phyloP scores from a whole-genome alignment of 1,140 invertebrate species.

The Diachasmimorpha longicaudata region DNA sequence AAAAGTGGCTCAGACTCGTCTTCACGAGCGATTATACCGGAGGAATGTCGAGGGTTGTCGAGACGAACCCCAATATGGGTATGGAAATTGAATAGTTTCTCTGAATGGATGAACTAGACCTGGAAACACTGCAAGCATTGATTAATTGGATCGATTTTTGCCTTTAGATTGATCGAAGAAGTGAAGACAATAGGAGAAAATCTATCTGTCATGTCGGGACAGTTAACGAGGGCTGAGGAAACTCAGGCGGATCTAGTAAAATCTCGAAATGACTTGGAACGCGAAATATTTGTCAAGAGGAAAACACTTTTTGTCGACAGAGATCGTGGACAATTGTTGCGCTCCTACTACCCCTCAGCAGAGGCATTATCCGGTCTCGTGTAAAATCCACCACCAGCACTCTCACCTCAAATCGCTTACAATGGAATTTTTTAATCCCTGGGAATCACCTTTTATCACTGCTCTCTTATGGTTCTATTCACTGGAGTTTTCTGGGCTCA shows the following conservation, averaged over 20 bases:
- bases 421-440: conserved; percentile 31
- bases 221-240: conserved; percentile 68
- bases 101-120: neutral
- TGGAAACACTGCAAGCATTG: neutral
- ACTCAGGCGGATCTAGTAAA: conserved; percentile 67
- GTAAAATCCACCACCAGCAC: conserved; percentile 26
- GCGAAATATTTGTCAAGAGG: conserved; percentile 74
- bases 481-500: neutral
- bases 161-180: conserved; percentile 71
- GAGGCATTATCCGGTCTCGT: conserved; percentile 67
- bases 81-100: conserved; percentile 19
- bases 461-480: conserved; percentile 18
- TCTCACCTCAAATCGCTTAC: neutral
- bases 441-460: conserved; percentile 23
- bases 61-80: conserved; percentile 72
- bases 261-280: conserved; percentile 69
- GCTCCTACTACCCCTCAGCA: conserved; percentile 73
- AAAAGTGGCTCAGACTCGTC: conserved; percentile 79
- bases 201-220: conserved; percentile 66
- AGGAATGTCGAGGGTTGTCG: conserved; percentile 76
- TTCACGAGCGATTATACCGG: conserved; percentile 71
- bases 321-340: conserved; percentile 68
- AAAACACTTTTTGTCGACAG: conserved; percentile 74
- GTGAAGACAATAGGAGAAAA: conserved; percentile 73
- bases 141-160: conserved; percentile 4